These are phyloP conservation scores for Eucidaris tribuloides DNA, from an alignment of 35 echinoderm and acorn worm genomes.

Conservation along the genomic window DNA sequence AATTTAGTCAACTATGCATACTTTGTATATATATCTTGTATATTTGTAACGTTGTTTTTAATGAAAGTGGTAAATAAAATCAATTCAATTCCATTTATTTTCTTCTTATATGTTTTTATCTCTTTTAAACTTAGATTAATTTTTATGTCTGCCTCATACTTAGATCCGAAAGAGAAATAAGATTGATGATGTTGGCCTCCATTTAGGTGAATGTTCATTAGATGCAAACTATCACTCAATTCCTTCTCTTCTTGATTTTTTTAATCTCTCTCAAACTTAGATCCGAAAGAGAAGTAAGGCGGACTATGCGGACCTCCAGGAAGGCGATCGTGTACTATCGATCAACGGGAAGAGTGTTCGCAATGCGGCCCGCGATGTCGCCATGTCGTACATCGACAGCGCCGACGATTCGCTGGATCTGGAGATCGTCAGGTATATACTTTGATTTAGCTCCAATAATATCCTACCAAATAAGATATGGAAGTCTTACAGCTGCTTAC, in stretches of 20 bases:
- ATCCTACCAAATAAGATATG: too few relatives aligned
- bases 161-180: too few relatives aligned
- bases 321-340: slow-evolving; percentile 59
- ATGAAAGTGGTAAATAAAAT: too few relatives aligned
- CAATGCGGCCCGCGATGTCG: slow-evolving; percentile 50
- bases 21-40: too few relatives aligned
- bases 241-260: not conserved
- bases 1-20: too few relatives aligned
- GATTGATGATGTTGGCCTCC: too few relatives aligned
- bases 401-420: slow-evolving; percentile 61
- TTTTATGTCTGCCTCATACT: too few relatives aligned
- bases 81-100: not conserved
- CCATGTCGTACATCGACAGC: slow-evolving; percentile 71
- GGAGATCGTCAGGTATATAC: slow-evolving; percentile 62
- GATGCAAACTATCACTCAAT: not conserved
- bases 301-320: slow-evolving; percentile 57
- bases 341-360: slow-evolving; percentile 47
- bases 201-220: too few relatives aligned
- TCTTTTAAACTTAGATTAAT: too few relatives aligned
- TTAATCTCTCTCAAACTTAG: slow-evolving; percentile 7
- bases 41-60: too few relatives aligned
- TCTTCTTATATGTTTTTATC: not conserved
- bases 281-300: slow-evolving; percentile 77
- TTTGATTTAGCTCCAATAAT: too few relatives aligned
- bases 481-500: too few relatives aligned